Evolutionary conservation across 1,140 invertebrate genomes (phyloP).

Genomic region (Potamilus streckersoni): DNA sequence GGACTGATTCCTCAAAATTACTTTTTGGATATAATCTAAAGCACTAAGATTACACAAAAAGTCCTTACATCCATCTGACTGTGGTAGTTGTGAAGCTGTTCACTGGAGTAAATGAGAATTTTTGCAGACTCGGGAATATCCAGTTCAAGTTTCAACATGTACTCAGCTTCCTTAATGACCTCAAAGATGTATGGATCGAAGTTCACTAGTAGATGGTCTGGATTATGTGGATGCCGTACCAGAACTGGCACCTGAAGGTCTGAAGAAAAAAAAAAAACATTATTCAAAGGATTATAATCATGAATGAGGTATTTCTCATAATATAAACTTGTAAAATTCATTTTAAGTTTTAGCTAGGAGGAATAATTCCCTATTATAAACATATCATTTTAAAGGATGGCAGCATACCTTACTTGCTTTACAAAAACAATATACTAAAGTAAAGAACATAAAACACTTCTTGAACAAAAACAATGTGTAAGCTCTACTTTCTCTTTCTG

Average conservation of each 20-base stretch:
- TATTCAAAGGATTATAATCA: not conserved
- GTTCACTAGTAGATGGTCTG: constrained; percentile 60
- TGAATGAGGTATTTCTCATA: not conserved
- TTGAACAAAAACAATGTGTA: too few species aligned
- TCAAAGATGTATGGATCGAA: constrained; percentile 62
- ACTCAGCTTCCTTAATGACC: constrained; percentile 86
- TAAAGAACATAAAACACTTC: too few species aligned
- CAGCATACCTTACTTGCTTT: too few species aligned
- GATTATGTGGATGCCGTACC: constrained; percentile 48
- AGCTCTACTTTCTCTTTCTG: too few species aligned
- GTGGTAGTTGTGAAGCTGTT: constrained; percentile 75
- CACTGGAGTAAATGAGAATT: constrained; percentile 78
- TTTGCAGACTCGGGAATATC: constrained; percentile 85
- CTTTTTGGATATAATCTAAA: not conserved
- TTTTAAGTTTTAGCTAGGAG: not conserved
- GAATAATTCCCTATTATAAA: too few species aligned
- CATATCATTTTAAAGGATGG: too few species aligned
- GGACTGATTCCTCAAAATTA: not conserved
- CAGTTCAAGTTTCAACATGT: constrained; percentile 84
- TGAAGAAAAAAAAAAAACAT: constrained; percentile 33
- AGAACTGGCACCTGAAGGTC: constrained; percentile 59
- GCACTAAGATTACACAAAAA: not conserved
- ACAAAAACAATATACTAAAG: too few species aligned
- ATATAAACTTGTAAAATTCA: not conserved
- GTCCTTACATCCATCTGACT: constrained; percentile 80